Percentiles rank a stretch among this genome's conserved stretches.
phyloP scores from a whole-genome alignment of 2,888 invertebrate genomes.

The Trichacis sp. region DNA sequence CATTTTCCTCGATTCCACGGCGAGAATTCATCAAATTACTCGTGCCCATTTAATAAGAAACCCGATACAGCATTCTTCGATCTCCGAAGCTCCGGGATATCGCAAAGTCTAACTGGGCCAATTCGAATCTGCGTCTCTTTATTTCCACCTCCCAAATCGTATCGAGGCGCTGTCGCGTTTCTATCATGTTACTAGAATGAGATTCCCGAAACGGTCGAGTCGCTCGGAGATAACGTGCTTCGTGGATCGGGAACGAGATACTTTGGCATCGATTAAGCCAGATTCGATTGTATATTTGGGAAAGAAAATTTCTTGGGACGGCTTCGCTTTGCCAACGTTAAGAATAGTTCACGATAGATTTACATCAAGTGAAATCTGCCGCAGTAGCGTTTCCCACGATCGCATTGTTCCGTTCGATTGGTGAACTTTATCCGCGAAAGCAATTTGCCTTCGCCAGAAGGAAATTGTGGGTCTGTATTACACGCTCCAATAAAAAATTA shows the following conservation, averaged over 20 bases:
- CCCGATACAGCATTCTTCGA: slow-evolving; percentile 14
- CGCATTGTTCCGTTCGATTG: slow-evolving; percentile 11
- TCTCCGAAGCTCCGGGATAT: slow-evolving; percentile 6
- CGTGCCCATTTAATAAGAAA: slow-evolving; percentile 20
- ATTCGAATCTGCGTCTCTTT: slow-evolving; percentile 21
- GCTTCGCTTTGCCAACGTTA: slow-evolving; percentile 1
- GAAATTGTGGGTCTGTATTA: too few relatives aligned
- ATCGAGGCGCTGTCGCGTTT: slow-evolving; percentile 8
- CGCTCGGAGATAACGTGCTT: slow-evolving; percentile 11
- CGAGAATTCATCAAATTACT: slow-evolving; percentile 30
- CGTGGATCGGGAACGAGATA: slow-evolving; percentile 21
- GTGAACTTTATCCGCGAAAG: slow-evolving; percentile 17
- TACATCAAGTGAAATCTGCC: slow-evolving; percentile 4
- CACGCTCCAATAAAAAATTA: too few relatives aligned
- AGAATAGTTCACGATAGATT: slow-evolving; percentile 18
- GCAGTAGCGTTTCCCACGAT: slow-evolving; percentile 10
- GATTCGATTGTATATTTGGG: slow-evolving; percentile 4
- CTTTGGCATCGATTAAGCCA: slow-evolving; percentile 18
- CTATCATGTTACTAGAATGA: slow-evolving; percentile 17
- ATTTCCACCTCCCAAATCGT: slow-evolving; percentile 17
- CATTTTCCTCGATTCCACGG: slow-evolving; percentile 16
- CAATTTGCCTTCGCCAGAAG: not conserved
- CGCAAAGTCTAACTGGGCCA: slow-evolving; percentile 11
- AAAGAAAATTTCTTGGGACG: not conserved
- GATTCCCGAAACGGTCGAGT: slow-evolving; percentile 17